These are phyloP conservation scores for Drosophila vallismaia DNA, from an alignment of 2,888 invertebrate genomes.

Conservation along the genomic window DNA sequence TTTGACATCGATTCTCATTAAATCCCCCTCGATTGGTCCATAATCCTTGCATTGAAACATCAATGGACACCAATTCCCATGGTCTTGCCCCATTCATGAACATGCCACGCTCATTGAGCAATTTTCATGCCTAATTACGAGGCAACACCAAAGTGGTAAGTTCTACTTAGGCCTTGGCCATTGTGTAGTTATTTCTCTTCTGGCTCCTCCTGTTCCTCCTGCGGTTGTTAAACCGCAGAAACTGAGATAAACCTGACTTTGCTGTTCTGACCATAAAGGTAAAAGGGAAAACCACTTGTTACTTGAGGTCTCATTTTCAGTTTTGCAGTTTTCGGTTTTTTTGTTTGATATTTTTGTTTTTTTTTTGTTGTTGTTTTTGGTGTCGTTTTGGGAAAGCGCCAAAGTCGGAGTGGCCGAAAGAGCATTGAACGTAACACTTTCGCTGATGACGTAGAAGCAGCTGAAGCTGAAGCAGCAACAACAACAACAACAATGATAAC, in stretches of 20 bases:
- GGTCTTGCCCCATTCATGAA: background rate
- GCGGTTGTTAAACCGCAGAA: constrained; percentile 16
- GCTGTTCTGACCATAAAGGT: constrained; percentile 12
- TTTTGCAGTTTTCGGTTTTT: constrained; percentile 4
- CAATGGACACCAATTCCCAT: background rate
- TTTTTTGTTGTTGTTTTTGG: constrained; percentile 14
- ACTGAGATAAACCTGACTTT: constrained; percentile 32
- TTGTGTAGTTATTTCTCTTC: constrained; percentile 8
- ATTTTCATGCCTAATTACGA: constrained; percentile 76
- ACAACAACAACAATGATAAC: constrained; percentile 46
- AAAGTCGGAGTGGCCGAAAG: constrained; percentile 50
- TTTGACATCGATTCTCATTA: no score
- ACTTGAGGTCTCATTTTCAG: constrained; percentile 43
- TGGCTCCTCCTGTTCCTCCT: background rate
- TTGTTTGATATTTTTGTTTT: constrained; percentile 10
- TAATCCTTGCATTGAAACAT: constrained; percentile 1
- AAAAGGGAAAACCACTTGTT: constrained; percentile 67
- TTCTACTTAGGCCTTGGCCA: constrained; percentile 1
- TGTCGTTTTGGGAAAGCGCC: constrained; percentile 71
- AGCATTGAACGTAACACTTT: constrained; percentile 78
- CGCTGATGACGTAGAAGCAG: constrained; percentile 55
- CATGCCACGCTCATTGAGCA: constrained; percentile 48
- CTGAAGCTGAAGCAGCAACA: constrained; percentile 22
- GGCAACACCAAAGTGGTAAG: constrained; percentile 11
- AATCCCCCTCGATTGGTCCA: background rate